phyloP scores from a whole-genome alignment of 2,113 vertebrate genomes.

The Casuarius casuarius region DNA sequence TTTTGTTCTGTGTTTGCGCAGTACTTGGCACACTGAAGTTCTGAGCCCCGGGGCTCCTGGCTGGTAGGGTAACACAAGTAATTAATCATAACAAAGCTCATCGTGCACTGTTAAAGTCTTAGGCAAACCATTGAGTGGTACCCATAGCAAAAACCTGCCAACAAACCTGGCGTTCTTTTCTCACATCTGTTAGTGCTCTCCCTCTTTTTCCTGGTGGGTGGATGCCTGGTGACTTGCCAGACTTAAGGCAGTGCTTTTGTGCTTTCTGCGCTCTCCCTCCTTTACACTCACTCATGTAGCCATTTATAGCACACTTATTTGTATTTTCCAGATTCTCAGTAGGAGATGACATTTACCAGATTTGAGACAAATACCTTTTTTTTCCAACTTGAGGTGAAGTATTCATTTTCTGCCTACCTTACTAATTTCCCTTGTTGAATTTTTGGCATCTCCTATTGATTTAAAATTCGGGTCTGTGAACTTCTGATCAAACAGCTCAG shows the following conservation, averaged over 20 bases:
- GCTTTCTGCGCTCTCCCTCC: neutral
- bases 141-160: neutral
- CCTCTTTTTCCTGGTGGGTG: fast-evolving
- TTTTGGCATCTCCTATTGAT: neutral
- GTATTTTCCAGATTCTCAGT: neutral
- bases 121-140: neutral
- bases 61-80: neutral
- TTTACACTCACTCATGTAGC: neutral
- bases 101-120: neutral
- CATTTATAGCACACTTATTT: neutral
- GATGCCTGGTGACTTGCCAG: neutral
- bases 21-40: neutral
- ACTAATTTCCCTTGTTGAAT: neutral
- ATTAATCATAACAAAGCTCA: neutral
- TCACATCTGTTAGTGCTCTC: neutral
- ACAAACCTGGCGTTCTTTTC: neutral
- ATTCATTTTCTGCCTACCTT: neutral
- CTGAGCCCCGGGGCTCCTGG: neutral
- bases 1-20: neutral
- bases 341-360: neutral
- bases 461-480: neutral
- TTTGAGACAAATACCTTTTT: neutral
- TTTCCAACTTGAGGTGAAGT: neutral
- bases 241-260: neutral
- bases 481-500: neutral